These are phyloP conservation scores for Apostichopus californicus DNA, from an alignment of 35 echinoderm and acorn worm species.

Conservation along the genomic window DNA sequence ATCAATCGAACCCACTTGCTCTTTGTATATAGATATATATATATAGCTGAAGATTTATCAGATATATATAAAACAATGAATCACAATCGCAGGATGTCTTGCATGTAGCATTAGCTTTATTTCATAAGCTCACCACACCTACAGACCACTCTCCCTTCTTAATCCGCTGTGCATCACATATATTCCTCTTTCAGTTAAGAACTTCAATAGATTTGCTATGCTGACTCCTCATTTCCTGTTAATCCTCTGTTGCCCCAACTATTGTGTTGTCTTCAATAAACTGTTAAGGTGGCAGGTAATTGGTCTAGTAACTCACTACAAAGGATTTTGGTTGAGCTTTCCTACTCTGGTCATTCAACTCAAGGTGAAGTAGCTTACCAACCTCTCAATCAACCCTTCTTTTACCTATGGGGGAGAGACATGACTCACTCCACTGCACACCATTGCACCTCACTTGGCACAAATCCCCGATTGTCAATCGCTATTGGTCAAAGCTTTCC, in stretches of 20 bases:
- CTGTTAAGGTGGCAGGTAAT: not conserved
- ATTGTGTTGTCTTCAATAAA: conserved; percentile 8
- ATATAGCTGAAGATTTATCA: not conserved
- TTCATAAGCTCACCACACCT: not conserved
- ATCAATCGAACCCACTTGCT: too few species aligned
- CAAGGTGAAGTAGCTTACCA: conserved; percentile 32
- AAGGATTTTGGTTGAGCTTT: not conserved
- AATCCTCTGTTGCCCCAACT: conserved; percentile 6
- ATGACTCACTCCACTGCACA: not conserved
- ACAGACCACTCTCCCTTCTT: not conserved
- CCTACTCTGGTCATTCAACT: conserved; percentile 28
- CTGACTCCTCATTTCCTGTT: conserved; percentile 22
- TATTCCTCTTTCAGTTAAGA: not conserved
- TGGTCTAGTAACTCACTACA: conserved; percentile 24
- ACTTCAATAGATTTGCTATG: not conserved
- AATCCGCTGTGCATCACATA: not conserved
- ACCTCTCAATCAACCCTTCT: not conserved
- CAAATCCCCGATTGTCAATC: not conserved
- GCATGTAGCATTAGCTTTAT: not conserved
- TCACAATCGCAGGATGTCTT: not conserved
- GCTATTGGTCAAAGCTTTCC: conserved; percentile 35
- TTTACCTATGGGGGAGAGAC: not conserved
- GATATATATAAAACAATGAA: not conserved
- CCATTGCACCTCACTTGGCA: not conserved
- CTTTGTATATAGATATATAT: too few species aligned